These are phyloP conservation scores for Drosophila pseudotalamancana DNA, from an alignment of 2,888 invertebrate species.

Conservation along the genomic window DNA sequence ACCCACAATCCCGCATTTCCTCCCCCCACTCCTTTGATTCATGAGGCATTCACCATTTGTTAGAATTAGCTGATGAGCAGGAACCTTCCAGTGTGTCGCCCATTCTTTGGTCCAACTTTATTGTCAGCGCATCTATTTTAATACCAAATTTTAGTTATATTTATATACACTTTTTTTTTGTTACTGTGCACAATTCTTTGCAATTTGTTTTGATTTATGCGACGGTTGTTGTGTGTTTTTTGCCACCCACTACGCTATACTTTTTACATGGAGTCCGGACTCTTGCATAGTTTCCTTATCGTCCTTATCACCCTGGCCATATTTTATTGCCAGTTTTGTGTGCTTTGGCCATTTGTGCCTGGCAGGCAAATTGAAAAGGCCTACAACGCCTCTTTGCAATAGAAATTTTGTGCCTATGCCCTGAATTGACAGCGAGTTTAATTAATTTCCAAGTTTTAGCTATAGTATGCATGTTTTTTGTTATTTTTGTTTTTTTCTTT, in stretches of 20 bases:
- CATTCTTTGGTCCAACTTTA: conserved; percentile 43
- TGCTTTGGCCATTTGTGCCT: conserved; percentile 40
- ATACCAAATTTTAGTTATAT: conserved; percentile 39
- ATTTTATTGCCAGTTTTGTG: conserved; percentile 54
- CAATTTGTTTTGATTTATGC: conserved; percentile 70
- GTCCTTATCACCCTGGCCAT: conserved; percentile 61
- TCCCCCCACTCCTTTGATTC: too few species aligned
- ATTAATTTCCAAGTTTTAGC: conserved; percentile 45
- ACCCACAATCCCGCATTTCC: too few species aligned
- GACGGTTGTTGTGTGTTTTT: conserved; percentile 39
- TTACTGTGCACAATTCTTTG: conserved; percentile 45
- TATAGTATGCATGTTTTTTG: conserved; percentile 3
- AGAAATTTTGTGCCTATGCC: conserved; percentile 18
- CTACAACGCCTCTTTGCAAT: conserved; percentile 15
- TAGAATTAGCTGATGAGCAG: conserved; percentile 17
- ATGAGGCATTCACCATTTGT: conserved; percentile 9
- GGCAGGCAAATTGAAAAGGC: conserved; percentile 58
- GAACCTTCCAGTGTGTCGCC: conserved; percentile 13
- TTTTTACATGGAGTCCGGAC: conserved; percentile 5
- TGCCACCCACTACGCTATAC: conserved; percentile 18
- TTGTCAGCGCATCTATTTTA: conserved; percentile 46
- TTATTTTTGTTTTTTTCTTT: neutral
- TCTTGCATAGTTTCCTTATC: conserved; percentile 61
- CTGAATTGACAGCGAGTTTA: conserved; percentile 48
- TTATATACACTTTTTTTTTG: conserved; percentile 19